A percentile compares a stretch with the other conserved stretches of the same genome.
Conservation (phyloP, 2,797 vertebrate species). For the Brachyrhaphis roseni region DNA sequence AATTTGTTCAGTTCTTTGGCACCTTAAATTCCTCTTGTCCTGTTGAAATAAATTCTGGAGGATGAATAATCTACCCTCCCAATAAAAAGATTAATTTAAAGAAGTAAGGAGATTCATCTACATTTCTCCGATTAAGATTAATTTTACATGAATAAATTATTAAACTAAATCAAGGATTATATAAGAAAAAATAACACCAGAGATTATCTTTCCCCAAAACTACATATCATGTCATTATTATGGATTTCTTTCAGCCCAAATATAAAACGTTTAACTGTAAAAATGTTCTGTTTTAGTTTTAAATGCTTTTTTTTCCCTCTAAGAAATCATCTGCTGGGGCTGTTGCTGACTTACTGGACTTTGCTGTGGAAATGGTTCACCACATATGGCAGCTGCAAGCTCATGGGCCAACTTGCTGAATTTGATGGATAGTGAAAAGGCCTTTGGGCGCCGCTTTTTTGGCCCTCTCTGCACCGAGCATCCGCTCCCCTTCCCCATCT, state of each 20-base stretch:
- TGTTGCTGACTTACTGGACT: slow-evolving; percentile 62
- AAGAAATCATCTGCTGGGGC: slow-evolving; percentile 40
- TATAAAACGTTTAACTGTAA: background rate
- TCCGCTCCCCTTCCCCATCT: slow-evolving; percentile 35
- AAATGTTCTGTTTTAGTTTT: slow-evolving; percentile 15
- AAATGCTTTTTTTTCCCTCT: slow-evolving; percentile 4
- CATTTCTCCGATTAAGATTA: background rate
- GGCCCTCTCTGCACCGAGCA: slow-evolving; percentile 47
- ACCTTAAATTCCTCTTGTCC: background rate
- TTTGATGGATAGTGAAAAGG: slow-evolving; percentile 74
- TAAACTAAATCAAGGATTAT: background rate
- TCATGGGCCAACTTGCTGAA: slow-evolving; percentile 72
- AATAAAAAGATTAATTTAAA: background rate
- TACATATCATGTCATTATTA: background rate
- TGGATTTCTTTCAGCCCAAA: background rate
- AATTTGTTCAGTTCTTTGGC: background rate
- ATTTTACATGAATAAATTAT: background rate
- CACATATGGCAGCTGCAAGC: slow-evolving; percentile 65
- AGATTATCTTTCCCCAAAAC: background rate
- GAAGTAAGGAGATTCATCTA: background rate
- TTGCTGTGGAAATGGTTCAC: slow-evolving; percentile 58
- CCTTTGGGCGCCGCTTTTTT: slow-evolving; percentile 64
- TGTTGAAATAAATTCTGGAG: background rate
- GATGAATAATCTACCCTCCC: background rate
- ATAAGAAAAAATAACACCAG: background rate